A percentile compares a stretch with the other conserved stretches of the same genome.
Conservation (phyloP, 2,888 invertebrate species). For the Pseudococcus viburni region DNA sequence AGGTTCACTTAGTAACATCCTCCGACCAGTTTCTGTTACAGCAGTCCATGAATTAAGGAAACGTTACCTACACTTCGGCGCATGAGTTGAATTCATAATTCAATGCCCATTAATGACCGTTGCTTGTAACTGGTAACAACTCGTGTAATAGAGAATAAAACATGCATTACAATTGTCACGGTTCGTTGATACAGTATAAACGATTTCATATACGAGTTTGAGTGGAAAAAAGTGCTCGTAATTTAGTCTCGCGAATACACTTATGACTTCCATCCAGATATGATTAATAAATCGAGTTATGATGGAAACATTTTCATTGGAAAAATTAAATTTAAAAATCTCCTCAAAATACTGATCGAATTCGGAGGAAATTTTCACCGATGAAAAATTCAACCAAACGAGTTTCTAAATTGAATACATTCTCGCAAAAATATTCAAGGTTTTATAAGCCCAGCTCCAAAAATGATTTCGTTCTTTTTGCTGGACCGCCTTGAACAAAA, state of each 20-base stretch:
- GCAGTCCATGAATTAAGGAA: conserved; percentile 60
- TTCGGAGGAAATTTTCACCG: background rate
- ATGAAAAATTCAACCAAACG: background rate
- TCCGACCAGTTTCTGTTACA: conserved; percentile 44
- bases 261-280: background rate
- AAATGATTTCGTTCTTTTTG: conserved; percentile 30
- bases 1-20: conserved; percentile 64
- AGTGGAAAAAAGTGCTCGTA: background rate
- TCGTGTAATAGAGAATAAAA: conserved; percentile 50
- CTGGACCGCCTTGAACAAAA: conserved; percentile 44
- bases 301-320: background rate
- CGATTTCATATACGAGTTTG: background rate
- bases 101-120: conserved; percentile 49
- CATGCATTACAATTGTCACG: conserved; percentile 49
- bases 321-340: background rate
- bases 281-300: background rate
- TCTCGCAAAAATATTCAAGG: conserved; percentile 13
- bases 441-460: conserved; percentile 14
- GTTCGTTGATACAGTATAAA: conserved; percentile 40
- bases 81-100: conserved; percentile 50
- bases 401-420: background rate
- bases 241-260: conserved; percentile 1
- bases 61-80: conserved; percentile 49
- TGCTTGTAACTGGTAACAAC: conserved; percentile 55
- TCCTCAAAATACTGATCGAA: background rate